Percentiles rank a stretch among this genome's conserved stretches.
These are phyloP conservation scores for Saccostrea glomerata DNA, from an alignment of 1,140 invertebrate species.

Conservation along the genomic window DNA sequence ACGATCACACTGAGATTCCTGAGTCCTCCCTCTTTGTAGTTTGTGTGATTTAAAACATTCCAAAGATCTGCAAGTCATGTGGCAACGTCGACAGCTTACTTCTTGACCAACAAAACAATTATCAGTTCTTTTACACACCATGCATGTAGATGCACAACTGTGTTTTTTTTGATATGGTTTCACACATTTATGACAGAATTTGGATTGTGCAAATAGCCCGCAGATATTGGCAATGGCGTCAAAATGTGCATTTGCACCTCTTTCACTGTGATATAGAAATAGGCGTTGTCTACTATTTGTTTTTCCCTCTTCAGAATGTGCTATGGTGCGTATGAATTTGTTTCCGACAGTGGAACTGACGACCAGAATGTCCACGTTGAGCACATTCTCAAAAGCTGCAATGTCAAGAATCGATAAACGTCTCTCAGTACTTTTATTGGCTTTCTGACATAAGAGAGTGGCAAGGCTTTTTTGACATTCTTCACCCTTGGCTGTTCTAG, in stretches of 20 bases:
- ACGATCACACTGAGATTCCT: background rate
- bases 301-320: background rate
- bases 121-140: conserved; percentile 13
- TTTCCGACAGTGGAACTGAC: conserved; percentile 42
- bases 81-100: conserved; percentile 30
- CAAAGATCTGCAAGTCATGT: conserved; percentile 37
- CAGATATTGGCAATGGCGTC: conserved; percentile 40
- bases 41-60: conserved; percentile 37
- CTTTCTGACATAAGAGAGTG: background rate
- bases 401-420: conserved; percentile 35
- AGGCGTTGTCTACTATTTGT: background rate
- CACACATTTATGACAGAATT: conserved; percentile 44
- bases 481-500: background rate
- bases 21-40: background rate
- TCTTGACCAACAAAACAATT: background rate
- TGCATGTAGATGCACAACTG: conserved; percentile 1
- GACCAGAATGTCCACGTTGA: conserved; percentile 40
- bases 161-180: conserved; percentile 36
- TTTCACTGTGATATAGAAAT: conserved; percentile 36
- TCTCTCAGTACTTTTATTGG: conserved; percentile 6
- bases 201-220: conserved; percentile 36
- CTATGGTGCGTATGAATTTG: conserved; percentile 28
- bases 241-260: conserved; percentile 29
- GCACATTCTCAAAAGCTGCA: conserved; percentile 39
- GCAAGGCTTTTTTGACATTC: conserved; percentile 20